Evolutionary conservation across 2,113 vertebrate genomes (phyloP), one percentile per base, ranked within the genome.

Genomic region (Cavia aperea): DNA sequence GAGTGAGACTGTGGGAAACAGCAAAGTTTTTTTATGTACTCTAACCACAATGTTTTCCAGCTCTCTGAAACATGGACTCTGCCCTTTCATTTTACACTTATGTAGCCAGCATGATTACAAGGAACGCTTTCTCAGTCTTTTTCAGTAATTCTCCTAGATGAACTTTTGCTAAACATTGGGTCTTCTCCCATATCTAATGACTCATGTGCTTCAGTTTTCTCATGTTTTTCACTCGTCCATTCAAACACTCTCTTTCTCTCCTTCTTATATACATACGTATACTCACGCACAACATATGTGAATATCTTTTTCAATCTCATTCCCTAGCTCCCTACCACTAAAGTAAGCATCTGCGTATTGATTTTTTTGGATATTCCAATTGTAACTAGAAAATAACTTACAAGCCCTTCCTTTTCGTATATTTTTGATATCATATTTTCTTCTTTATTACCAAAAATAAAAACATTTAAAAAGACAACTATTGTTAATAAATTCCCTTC

Each of bases 371-470:
- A 49, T 88, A 39, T 33, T 87, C 58, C 10, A 39, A 60, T 77
- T 54, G 51, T 54, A 91, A 65, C 18, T 33, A 77, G 33, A 85
- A 85, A 75, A 75, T 51, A 39, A 36, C 16, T 62, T 62, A 65
- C 6, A 4, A 62, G 1, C 16, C 33, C 70, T 49, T 87, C 66
- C 16, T 66, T 90, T 81, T 54, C 66, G n/a, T 86, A 18, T 77
- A 3, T 75, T 75, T 46, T 77, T 77, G 94, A 94, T 89, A 95
- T 96, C 95, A 97, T 96, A 95, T 86, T 89, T 93, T 96, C 96
- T 95, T 97, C 93, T 97, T 97, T 97, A 95, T 97, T 97, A 97
- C 98, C 97, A 97, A 98, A 97, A 97, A 97, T 43, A 96, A 96
- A 96, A 96, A 96, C 90, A 94, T 95, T 96, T 90, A 89, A 96